Evolutionary conservation across 2,888 invertebrate species (phyloP), one percentile per base, ranked within the genome.

Genomic region (Callimorpha dominula): DNA sequence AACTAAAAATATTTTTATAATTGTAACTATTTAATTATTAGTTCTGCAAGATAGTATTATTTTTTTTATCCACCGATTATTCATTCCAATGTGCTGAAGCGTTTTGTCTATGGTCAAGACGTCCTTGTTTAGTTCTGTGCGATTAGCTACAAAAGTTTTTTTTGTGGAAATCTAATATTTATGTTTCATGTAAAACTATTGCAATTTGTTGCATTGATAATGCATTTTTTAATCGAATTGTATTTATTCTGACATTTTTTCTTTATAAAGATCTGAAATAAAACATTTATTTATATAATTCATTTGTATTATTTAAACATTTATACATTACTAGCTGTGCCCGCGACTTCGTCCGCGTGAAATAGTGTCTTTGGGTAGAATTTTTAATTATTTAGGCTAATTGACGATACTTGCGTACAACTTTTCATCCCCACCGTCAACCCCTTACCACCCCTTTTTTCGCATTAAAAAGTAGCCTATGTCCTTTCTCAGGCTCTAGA

Each of bases 191-290:
- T 84, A 76, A 83, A 83, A 84, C 68, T 78, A 83, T 82, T 85
- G 87, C 90, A 87, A 87, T 84, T 74, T 72, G 85, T 90, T 88
- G 89, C 89, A 89, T 90, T 90, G 87, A 86, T 81, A 86, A 90
- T 89, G 94, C 94, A 94, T 93, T 93, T 92, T 89, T 89, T 86
- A 85, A 66, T 88, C 80, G 81, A 87, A 85, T 75, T 84, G 64
- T 69, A 84, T 83, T 82, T 81, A 77, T 81, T 79, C 75, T 82
- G 82, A 82, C 78, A 84, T 81, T 82, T 79, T 88, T 88, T 88
- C 85, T 90, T 87, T 88, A 87, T 88, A 86, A 88, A 86, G 92
- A 94, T 94, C 93, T 94, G 93, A 94, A 92, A 89, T 90, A 90
- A 91, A 87, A 85, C 85, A 83, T 83, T 83, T 81, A 83, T 82